Base-by-base conservation (phyloP, 2,888 invertebrate species). In the Lacanobia oleracea region DNA sequence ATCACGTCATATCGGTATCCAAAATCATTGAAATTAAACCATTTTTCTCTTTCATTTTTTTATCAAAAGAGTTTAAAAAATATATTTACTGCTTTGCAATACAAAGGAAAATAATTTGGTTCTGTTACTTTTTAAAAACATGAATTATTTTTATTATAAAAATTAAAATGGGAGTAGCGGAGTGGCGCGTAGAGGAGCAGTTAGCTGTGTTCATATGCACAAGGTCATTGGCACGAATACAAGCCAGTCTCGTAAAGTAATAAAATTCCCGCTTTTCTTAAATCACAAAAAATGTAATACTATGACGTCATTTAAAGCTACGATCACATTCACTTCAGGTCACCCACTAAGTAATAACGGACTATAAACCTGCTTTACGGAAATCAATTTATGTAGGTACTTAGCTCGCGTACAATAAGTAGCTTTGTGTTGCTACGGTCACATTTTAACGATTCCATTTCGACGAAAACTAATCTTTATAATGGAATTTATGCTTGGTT, bases 321-420 rank as follows among this genome's bases (percentile, higher is more conserved):
- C 72, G 16, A n/a, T 57, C 43, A 45, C 50, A 51, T 61, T 18
- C 18, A 67, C 50, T 45, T 37, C 45, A 80, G 54, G 60, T 61
- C 27, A 48, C 40, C 14, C 21, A 56, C 3, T 27, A 27, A n/a
- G 37, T 48, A 40, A 75, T 65, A 61, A 75, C 53, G 21, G 40
- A 40, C 12, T 23, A 27, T 70, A 21, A 54, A 48, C 12, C 6
- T 23, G 23, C 23, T 57, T 5, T 53, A 54, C 27, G 56, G 45
- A 66, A 81, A 77, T 62, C 61, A 76, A 75, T 81, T 81, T 40
- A n/a, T n/a, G n/a, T n/a, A n/a, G n/a, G n/a, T n/a, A 81, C 37
- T 65, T 57, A 12, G 65, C 12, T 21, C 40, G n/a, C 33, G 16
- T 45, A 51, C 27, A 37, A 80, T 50, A 27, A 61, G 37, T 50